Percentiles rank a stretch among this genome's conserved stretches.
Evolutionary conservation across 1,140 invertebrate species (phyloP).

Genomic region (Gryllus bimaculatus): DNA sequence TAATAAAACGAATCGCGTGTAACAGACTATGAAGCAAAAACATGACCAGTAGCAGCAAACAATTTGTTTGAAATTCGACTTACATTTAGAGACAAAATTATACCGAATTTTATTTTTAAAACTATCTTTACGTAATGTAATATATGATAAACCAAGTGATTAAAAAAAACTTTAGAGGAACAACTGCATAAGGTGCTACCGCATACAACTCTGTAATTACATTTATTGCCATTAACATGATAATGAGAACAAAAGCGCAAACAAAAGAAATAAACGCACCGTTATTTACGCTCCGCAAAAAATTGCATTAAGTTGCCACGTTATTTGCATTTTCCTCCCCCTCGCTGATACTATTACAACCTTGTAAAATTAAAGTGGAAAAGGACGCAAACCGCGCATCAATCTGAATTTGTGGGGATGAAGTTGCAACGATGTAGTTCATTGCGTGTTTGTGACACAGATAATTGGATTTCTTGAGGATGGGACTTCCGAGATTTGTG

Average conservation of each 20-base stretch:
- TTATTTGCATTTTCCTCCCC: neutral
- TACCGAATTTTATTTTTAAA: no score
- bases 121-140: no score
- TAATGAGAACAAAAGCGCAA: neutral
- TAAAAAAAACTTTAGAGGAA: no score
- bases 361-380: neutral
- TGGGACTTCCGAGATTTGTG: neutral
- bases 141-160: no score
- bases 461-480: slow-evolving; percentile 1
- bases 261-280: neutral
- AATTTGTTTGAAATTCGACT: no score
- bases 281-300: neutral
- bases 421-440: neutral
- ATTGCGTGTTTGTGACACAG: neutral
- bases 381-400: neutral
- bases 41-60: no score
- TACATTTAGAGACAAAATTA: no score
- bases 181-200: no score
- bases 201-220: neutral
- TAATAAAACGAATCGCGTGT: no score
- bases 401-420: neutral
- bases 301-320: neutral
- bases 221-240: neutral
- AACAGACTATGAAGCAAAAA: no score
- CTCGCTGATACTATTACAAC: neutral